phyloP scores from a whole-genome alignment of 2,797 vertebrate species.

The Pogoniulus pusillus region DNA sequence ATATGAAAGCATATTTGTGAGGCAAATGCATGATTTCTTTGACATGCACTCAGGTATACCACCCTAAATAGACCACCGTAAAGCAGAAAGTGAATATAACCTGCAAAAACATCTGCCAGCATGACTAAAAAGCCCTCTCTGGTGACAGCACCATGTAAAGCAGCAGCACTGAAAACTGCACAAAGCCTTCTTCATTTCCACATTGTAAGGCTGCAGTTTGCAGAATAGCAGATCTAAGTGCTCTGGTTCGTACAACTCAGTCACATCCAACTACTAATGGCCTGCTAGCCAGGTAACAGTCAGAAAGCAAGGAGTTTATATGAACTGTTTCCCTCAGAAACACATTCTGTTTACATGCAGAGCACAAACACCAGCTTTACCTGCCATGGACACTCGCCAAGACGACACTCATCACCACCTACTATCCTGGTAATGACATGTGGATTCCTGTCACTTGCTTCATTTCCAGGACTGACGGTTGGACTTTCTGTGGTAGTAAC shows the following conservation, averaged over 20 bases:
- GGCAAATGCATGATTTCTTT: background rate
- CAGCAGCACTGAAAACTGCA: background rate
- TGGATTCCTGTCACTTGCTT: background rate
- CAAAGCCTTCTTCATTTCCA: background rate
- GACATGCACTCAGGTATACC: rapidly evolving
- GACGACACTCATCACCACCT: slow-evolving; percentile 78
- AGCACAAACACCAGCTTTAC: slow-evolving; percentile 57
- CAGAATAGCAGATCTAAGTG: background rate
- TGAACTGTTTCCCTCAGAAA: background rate
- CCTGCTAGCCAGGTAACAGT: rapidly evolving
- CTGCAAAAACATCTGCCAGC: background rate
- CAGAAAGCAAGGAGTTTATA: background rate
- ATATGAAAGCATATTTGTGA: background rate
- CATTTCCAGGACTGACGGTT: background rate
- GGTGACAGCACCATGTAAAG: background rate
- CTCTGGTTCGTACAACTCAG: background rate
- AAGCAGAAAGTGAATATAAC: background rate
- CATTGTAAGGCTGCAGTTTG: background rate
- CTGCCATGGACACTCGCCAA: slow-evolving; percentile 87
- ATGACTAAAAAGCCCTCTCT: background rate
- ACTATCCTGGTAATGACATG: slow-evolving; percentile 74
- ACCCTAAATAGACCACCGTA: background rate
- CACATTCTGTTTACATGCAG: rapidly evolving
- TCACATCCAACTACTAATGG: background rate
- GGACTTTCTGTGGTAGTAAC: background rate